These are phyloP conservation scores for Dioctria rufipes DNA, from an alignment of 2,888 invertebrate species.

Conservation along the genomic window DNA sequence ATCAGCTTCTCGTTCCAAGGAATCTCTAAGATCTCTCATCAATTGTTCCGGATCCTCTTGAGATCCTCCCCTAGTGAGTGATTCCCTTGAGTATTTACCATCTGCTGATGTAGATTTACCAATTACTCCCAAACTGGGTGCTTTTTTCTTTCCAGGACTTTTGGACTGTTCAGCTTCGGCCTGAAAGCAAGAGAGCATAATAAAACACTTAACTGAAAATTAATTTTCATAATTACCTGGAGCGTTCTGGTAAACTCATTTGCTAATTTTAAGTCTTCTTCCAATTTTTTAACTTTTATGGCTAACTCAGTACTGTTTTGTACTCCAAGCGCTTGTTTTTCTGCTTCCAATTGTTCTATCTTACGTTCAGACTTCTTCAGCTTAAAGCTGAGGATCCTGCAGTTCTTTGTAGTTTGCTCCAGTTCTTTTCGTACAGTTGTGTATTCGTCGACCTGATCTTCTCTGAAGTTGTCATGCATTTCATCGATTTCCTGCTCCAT, in stretches of 20 bases:
- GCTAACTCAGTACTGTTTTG: slow-evolving; percentile 76
- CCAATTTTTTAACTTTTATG: slow-evolving; percentile 83
- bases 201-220: slow-evolving; percentile 8
- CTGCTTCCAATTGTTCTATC: slow-evolving; percentile 88
- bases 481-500: slow-evolving; percentile 99
- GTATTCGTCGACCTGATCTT: slow-evolving; percentile 98
- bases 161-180: slow-evolving; percentile 68
- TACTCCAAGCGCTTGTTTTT: slow-evolving; percentile 81
- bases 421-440: slow-evolving; percentile 94
- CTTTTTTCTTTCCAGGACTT: slow-evolving; percentile 73
- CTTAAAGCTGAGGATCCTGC: slow-evolving; percentile 97
- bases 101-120: slow-evolving; percentile 76
- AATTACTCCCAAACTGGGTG: slow-evolving; percentile 74
- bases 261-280: slow-evolving; percentile 87
- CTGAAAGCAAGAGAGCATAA: not conserved
- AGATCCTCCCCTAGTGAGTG: slow-evolving; percentile 83
- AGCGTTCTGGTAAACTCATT: slow-evolving; percentile 81
- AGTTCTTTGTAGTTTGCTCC: slow-evolving; percentile 97
- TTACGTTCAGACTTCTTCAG: slow-evolving; percentile 95
- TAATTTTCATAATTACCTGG: slow-evolving; percentile 72
- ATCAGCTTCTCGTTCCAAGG: slow-evolving; percentile 93
- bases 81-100: slow-evolving; percentile 82
- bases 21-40: slow-evolving; percentile 90
- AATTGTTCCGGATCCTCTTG: slow-evolving; percentile 87
- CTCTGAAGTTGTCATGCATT: slow-evolving; percentile 97